Conservation (phyloP, 2,113 vertebrate species). For the Stegostoma tigrinum region DNA sequence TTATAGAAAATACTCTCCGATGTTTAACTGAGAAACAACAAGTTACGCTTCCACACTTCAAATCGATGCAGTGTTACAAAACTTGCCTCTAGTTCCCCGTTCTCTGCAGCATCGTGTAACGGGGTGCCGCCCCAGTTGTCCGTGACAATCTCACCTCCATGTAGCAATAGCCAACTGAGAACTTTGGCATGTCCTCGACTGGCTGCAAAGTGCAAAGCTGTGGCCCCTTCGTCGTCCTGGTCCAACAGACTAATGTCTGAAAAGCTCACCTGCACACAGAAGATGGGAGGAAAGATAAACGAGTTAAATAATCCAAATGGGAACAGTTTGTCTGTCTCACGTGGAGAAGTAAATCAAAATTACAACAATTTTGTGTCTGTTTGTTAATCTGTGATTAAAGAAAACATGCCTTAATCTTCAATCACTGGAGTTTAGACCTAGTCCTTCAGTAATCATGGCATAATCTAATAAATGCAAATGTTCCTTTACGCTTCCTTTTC, state of each 20-base stretch:
- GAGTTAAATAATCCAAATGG: background rate
- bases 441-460: background rate
- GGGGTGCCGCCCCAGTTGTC: constrained; percentile 86
- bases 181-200: constrained; percentile 91
- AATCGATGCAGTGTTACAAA: background rate
- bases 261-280: constrained; percentile 68
- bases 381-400: background rate
- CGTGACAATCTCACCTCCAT: constrained; percentile 78
- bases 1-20: no score
- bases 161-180: constrained; percentile 92
- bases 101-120: constrained; percentile 86
- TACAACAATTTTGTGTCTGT: background rate
- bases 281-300: background rate
- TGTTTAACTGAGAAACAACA: background rate
- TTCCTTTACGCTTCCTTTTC: background rate
- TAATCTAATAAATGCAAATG: background rate
- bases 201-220: constrained; percentile 89
- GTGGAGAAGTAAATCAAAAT: background rate
- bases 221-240: constrained; percentile 78
- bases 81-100: constrained; percentile 86
- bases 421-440: background rate
- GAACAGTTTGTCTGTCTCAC: background rate
- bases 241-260: constrained; percentile 76
- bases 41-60: background rate
- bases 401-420: background rate